Base-by-base conservation (phyloP, 2,797 vertebrate genomes). In the Micromesistius poutassou region DNA sequence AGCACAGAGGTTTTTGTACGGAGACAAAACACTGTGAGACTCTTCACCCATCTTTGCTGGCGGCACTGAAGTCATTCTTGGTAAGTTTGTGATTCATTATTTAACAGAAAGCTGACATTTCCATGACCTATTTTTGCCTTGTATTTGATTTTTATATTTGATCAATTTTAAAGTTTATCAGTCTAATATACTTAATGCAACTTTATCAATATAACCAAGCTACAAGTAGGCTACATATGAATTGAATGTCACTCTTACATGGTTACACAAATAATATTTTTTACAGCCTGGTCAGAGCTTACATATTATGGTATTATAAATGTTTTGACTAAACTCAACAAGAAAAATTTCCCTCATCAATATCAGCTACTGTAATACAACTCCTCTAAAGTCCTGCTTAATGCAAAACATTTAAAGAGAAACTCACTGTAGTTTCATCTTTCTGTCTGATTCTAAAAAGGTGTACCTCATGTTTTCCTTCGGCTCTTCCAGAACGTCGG, bases 21-120 rank as follows among this genome's bases (percentile, higher is more conserved):
- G n/a, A n/a, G n/a, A n/a, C n/a, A n/a, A n/a, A n/a, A n/a, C n/a
- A n/a, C n/a, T n/a, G n/a, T n/a, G n/a, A n/a, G n/a, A n/a, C n/a
- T n/a, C n/a, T n/a, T n/a, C n/a, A n/a, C n/a, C n/a, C n/a, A n/a
- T n/a, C n/a, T 89, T 46, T 31, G 80, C 83, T 80, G 76, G 79
- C 72, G 76, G 31, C 8, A 80, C 55, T 72, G 7, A 35, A 74
- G 30, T 83, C 33, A 28, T 30, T 55, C 22, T 75, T 40, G 42
- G 62, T 66, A 66, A 66, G 62, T 28, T 66, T 66, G 62, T 25
- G 46, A 50, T 50, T 50, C 46, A 22, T 66, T 66, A 25, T 66
- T 66, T 66, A 1, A 66, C 62, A 33, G 33, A 33, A 33, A 33
- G 4, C 4, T 33, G 4, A 28, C 10, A 66, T 9, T 66, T 66